Conservation (phyloP, 1,140 invertebrate species). For the Leptinotarsa lineolata region DNA sequence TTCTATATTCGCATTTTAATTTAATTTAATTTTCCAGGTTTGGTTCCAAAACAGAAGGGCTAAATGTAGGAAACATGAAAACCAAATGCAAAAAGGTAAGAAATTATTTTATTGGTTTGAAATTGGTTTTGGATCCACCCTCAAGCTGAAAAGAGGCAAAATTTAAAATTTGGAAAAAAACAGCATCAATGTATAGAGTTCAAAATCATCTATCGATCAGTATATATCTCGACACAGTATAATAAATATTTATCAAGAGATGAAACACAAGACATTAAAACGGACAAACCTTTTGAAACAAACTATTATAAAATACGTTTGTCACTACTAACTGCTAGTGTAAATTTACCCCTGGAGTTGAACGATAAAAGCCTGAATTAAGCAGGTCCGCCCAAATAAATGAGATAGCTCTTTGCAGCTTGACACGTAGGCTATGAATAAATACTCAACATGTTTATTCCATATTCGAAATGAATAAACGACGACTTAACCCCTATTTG, state of each 20-base stretch:
- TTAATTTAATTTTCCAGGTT: conserved; percentile 67
- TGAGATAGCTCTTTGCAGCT: background rate
- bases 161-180: too few species aligned
- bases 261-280: too few species aligned
- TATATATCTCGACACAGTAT: too few species aligned
- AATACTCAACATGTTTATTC: conserved; percentile 48
- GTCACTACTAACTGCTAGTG: too few species aligned
- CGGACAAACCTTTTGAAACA: too few species aligned
- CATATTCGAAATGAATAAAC: conserved; percentile 48
- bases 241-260: too few species aligned
- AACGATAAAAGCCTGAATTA: background rate
- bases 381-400: background rate
- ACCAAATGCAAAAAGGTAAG: conserved; percentile 92
- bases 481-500: conserved; percentile 46
- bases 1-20: background rate
- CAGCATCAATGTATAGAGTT: too few species aligned
- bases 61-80: conserved; percentile 95
- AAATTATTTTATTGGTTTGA: background rate
- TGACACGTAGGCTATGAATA: conserved; percentile 33
- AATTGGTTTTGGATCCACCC: too few species aligned
- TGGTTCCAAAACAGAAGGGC: conserved; percentile 97
- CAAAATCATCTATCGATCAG: too few species aligned
- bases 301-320: too few species aligned
- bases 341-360: background rate
- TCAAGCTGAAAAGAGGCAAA: too few species aligned